These are phyloP conservation scores for Lepus timidus DNA, from an alignment of 2,113 vertebrate species.

Conservation along the genomic window DNA sequence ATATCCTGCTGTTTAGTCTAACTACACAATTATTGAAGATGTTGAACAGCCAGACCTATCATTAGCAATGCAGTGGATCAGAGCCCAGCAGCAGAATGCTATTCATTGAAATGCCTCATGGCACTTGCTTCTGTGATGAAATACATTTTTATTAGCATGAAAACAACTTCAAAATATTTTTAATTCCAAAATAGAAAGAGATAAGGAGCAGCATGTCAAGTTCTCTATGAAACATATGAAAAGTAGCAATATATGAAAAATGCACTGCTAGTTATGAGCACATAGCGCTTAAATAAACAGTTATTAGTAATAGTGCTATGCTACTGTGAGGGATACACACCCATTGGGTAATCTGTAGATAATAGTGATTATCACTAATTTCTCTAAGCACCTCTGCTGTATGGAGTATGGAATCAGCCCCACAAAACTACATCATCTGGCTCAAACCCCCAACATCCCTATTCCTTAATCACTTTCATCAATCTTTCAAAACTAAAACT, in stretches of 20 bases:
- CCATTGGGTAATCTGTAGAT: neutral
- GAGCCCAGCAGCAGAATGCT: neutral
- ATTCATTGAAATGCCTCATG: neutral
- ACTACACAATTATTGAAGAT: conserved; percentile 42
- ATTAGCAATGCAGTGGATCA: conserved; percentile 12
- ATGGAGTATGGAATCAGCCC: neutral
- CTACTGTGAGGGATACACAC: neutral
- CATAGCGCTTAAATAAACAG: neutral
- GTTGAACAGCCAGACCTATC: neutral
- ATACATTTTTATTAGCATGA: neutral
- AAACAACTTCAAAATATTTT: conserved; percentile 23
- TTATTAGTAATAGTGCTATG: neutral
- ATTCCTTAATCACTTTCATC: conserved; percentile 20
- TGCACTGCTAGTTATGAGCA: neutral
- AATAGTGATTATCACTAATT: conserved; percentile 34
- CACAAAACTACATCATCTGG: neutral
- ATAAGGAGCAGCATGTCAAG: neutral
- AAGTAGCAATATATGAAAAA: neutral
- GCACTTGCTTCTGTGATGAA: neutral
- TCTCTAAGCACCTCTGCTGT: neutral
- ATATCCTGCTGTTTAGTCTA: neutral
- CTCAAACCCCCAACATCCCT: neutral
- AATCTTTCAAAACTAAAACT: neutral
- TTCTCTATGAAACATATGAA: neutral
- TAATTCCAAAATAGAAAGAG: neutral